These are phyloP conservation scores for Teleogryllus occipitalis DNA, from an alignment of 1,140 invertebrate genomes.

Conservation along the genomic window DNA sequence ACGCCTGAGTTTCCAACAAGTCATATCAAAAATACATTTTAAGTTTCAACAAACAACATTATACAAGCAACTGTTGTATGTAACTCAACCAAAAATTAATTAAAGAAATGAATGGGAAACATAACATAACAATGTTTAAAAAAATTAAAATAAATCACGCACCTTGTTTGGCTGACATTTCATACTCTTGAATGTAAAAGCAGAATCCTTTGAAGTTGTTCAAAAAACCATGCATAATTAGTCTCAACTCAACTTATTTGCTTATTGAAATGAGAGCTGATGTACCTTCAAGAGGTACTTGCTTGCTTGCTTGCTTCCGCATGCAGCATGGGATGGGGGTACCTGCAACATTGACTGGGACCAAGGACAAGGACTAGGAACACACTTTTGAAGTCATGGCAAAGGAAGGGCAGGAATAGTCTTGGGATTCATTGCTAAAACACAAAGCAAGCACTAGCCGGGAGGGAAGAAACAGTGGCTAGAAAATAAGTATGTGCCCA, in stretches of 20 bases:
- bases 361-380: neutral
- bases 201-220: slow-evolving; percentile 13
- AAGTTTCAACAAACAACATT: neutral
- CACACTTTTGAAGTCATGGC: neutral
- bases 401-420: neutral
- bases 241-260: slow-evolving; percentile 10
- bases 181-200: slow-evolving; percentile 12
- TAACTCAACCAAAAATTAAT: neutral
- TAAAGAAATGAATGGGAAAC: neutral
- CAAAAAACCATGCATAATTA: slow-evolving; percentile 17
- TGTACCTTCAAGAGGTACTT: slow-evolving; percentile 11
- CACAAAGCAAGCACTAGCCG: slow-evolving; percentile 14
- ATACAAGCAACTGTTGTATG: neutral
- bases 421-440: slow-evolving; percentile 2
- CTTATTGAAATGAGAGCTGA: slow-evolving; percentile 9
- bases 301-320: slow-evolving; percentile 16
- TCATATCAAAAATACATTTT: slow-evolving; percentile 13
- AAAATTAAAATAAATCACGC: slow-evolving; percentile 6
- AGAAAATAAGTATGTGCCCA: slow-evolving; percentile 7
- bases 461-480: slow-evolving; percentile 5
- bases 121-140: neutral
- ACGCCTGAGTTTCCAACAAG: slow-evolving; percentile 9
- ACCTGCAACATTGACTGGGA: slow-evolving; percentile 18
- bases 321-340: slow-evolving; percentile 21
- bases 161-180: slow-evolving; percentile 13